phyloP scores from a whole-genome alignment of 2,888 invertebrate genomes.

The Tolmerus cingulatus region DNA sequence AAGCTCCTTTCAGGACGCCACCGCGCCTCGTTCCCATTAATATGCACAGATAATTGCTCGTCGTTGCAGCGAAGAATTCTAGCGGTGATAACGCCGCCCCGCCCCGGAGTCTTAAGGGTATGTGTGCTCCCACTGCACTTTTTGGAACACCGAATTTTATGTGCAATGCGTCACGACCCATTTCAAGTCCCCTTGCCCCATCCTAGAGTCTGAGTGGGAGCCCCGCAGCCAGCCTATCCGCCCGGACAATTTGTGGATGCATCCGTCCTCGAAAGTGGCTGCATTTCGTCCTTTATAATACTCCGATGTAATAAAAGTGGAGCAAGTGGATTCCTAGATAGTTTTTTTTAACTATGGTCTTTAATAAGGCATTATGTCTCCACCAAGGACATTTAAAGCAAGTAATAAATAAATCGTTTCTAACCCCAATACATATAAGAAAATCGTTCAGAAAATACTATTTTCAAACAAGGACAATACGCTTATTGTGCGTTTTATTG shows the following conservation, averaged over 20 bases:
- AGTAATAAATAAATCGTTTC: not conserved
- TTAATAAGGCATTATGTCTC: not conserved
- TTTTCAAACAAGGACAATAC: too few species aligned
- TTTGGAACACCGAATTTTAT: not conserved
- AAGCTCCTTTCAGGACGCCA: not conserved
- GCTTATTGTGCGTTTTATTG: too few species aligned
- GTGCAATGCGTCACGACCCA: conserved; percentile 19
- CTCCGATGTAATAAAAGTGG: not conserved
- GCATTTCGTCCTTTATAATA: not conserved
- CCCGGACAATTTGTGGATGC: not conserved
- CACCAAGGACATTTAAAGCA: not conserved
- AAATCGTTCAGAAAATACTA: too few species aligned
- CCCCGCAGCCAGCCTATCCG: not conserved
- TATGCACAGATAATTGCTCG: not conserved
- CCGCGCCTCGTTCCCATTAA: not conserved
- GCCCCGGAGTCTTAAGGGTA: not conserved
- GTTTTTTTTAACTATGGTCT: not conserved
- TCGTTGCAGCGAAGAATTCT: not conserved
- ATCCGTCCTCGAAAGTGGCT: not conserved
- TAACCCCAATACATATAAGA: too few species aligned
- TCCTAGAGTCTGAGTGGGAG: not conserved
- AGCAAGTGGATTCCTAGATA: not conserved
- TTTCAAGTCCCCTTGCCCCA: not conserved
- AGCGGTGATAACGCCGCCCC: not conserved
- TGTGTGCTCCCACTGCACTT: not conserved